Evolutionary conservation across 2,888 invertebrate species (phyloP).

Genomic region (Xestia sexstrigata): DNA sequence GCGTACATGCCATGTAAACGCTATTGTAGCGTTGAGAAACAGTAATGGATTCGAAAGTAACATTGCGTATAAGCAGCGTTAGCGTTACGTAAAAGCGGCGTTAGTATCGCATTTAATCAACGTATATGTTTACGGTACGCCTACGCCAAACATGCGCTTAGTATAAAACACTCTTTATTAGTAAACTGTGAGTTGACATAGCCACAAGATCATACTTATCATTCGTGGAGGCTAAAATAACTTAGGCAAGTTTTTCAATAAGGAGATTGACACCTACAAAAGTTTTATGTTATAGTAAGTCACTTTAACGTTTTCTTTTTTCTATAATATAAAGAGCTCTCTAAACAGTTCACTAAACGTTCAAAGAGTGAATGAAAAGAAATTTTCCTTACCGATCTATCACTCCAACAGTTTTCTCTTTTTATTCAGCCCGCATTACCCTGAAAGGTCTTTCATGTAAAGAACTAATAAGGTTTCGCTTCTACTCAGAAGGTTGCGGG

Average conservation of each 20-base stretch:
- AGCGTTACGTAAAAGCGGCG: background rate
- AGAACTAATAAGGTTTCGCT: conserved; percentile 63
- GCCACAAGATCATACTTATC: background rate
- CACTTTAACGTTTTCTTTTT: background rate
- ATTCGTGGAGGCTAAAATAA: background rate
- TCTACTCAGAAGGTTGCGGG: conserved; percentile 37
- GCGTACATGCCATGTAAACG: background rate
- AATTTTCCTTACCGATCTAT: conserved; percentile 56
- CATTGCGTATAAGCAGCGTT: background rate
- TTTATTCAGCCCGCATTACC: conserved; percentile 59
- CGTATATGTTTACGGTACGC: background rate
- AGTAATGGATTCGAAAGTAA: background rate
- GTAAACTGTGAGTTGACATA: background rate
- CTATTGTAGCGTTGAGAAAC: background rate
- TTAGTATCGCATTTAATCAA: background rate
- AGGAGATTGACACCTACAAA: background rate
- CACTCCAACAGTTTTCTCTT: conserved; percentile 41
- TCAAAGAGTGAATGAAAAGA: conserved; percentile 30
- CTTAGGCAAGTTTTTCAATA: background rate
- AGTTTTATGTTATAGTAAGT: background rate
- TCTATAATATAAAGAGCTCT: conserved; percentile 10
- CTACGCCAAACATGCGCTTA: background rate
- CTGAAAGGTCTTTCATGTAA: conserved; percentile 63
- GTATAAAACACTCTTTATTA: background rate
- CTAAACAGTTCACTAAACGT: conserved; percentile 26